These are phyloP conservation scores for Cyrtonyx montezumae DNA, from an alignment of 2,113 vertebrate genomes.

Conservation along the genomic window DNA sequence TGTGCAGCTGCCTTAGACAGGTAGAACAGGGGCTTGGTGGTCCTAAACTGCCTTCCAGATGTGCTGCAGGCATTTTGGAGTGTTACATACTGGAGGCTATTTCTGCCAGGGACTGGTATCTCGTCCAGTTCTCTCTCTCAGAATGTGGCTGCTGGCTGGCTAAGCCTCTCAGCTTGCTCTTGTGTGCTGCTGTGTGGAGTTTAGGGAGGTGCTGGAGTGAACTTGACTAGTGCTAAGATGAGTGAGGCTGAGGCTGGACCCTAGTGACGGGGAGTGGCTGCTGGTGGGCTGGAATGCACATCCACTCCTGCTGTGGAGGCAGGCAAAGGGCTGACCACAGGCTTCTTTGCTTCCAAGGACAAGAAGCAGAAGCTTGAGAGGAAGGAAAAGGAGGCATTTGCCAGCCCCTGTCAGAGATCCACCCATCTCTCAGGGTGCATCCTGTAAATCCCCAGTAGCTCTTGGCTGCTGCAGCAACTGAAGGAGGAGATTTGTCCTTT, in stretches of 20 bases:
- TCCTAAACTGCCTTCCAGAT: background rate
- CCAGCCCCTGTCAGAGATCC: fast-evolving
- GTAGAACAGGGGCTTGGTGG: background rate
- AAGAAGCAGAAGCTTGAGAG: background rate
- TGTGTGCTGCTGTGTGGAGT: fast-evolving
- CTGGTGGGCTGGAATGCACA: background rate
- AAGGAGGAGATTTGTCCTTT: background rate
- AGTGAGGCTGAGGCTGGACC: background rate
- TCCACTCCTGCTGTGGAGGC: too few species aligned
- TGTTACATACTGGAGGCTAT: fast-evolving
- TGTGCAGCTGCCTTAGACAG: background rate
- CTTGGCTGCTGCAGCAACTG: background rate
- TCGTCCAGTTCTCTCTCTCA: too few species aligned
- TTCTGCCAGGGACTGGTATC: fast-evolving
- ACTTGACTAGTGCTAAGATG: background rate
- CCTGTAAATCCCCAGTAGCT: background rate
- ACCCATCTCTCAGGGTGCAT: fast-evolving
- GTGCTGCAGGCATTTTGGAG: fast-evolving
- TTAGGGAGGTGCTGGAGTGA: background rate
- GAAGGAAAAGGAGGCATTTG: background rate
- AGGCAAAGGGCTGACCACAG: background rate
- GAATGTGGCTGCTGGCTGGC: fast-evolving
- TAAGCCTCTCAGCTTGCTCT: background rate
- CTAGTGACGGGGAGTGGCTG: background rate
- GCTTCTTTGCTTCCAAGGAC: background rate